A percentile compares a stretch with the other conserved stretches of the same genome.
Evolutionary conservation across 2,888 invertebrate genomes (phyloP).

Genomic region (Vannuccia rotundouncinata): DNA sequence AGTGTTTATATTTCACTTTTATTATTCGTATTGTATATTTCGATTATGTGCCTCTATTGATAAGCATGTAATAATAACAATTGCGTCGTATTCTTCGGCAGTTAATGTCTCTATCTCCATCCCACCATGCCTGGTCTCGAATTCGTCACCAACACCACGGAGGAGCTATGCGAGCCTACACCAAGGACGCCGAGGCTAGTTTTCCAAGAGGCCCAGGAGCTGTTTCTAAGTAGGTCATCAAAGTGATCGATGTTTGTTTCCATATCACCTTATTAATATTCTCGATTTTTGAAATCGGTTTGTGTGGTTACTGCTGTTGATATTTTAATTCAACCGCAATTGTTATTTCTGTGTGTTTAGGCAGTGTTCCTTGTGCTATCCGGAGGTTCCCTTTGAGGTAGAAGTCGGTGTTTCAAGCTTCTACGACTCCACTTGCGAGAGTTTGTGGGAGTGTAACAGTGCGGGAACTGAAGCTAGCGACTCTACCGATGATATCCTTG

Average conservation of each 20-base stretch:
- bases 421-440: slow-evolving; percentile 25
- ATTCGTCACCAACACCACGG: slow-evolving; percentile 50
- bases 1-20: too few relatives aligned
- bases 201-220: slow-evolving; percentile 50
- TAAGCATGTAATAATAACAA: too few relatives aligned
- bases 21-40: too few relatives aligned
- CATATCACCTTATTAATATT: too few relatives aligned
- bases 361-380: slow-evolving; percentile 27
- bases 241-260: background rate
- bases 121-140: slow-evolving; percentile 49
- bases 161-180: slow-evolving; percentile 51
- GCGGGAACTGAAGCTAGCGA: background rate
- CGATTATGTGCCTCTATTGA: too few relatives aligned
- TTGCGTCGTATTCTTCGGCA: slow-evolving; percentile 41
- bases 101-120: slow-evolving; percentile 52
- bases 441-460: slow-evolving; percentile 33
- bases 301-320: background rate
- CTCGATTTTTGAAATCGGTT: too few relatives aligned
- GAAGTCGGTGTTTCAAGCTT: slow-evolving; percentile 2
- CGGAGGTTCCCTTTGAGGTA: background rate
- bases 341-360: background rate
- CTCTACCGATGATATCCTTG: slow-evolving; percentile 23
- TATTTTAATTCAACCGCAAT: background rate
- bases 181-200: slow-evolving; percentile 47
- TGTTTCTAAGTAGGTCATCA: slow-evolving; percentile 42